Evolutionary conservation across 2,888 invertebrate genomes (phyloP), one percentile per base, ranked within the genome.

Genomic region (Eurytoma adleriae): DNA sequence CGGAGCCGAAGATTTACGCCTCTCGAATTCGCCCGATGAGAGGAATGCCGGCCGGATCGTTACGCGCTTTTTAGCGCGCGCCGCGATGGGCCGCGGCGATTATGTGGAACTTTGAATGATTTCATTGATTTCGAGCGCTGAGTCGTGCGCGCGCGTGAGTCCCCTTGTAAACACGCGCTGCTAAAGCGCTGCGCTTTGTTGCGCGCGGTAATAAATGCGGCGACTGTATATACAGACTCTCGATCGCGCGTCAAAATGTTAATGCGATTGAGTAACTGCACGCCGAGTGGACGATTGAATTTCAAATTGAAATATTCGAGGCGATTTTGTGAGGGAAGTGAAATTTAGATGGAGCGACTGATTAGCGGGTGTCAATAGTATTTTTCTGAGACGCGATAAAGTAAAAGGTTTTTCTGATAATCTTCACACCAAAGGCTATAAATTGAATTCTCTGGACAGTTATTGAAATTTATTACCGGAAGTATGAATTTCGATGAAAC

Each of bases 381-480:
- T 24, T 24, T 24, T 24, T 24, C 24, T 24, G 2, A 24, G 24
- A 24, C 24, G 24, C 24, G 24, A 24, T 24, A 24, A 24, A 24
- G 24, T 24, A 24, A 24, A 24, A 24, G 24, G 24, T 24, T 24
- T 24, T 24, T 24, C 24, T 24, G 24, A 24, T 24, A 57, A 56
- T 24, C 40, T 59, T 57, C 16, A 24, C 16, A 1, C 40, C 7
- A 40, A 40, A 7, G 40, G 40, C 40, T 24, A 64, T 64, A 70
- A 77, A 70, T 77, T 70, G 30, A 54, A 68, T 56, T 52, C 24
- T 20, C 1, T 3, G 40, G 27, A 59, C 57, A 50, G 20, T 73
- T 56, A 62, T 54, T 56, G 54, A 57, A 66, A 79, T 79, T 79
- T 79, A 79, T 12, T 30, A 48, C 64, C 70, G 74, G 70, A 79